A percentile compares a stretch with the other conserved stretches of the same genome.
These are phyloP conservation scores for Parnassius smintheus DNA, from an alignment of 2,888 invertebrate genomes.

Conservation along the genomic window DNA sequence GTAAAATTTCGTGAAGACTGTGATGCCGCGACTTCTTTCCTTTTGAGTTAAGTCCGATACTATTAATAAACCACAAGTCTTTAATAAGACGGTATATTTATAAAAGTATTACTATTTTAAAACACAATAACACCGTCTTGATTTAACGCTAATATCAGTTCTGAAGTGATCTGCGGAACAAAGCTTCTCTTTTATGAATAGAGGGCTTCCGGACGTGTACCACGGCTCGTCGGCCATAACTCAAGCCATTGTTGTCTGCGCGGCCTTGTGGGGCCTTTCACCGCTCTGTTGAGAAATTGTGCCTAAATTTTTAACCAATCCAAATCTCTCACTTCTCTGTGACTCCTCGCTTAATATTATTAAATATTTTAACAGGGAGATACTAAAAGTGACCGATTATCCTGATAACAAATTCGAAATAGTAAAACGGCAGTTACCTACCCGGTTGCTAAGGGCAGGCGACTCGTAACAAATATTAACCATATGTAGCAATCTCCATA, in stretches of 20 bases:
- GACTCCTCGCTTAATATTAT: not conserved
- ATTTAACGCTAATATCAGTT: constrained; percentile 18
- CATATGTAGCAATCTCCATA: too few species aligned
- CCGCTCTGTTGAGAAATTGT: constrained; percentile 26
- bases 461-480: too few species aligned
- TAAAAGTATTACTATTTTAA: not conserved
- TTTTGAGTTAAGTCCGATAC: too few species aligned
- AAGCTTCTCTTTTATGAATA: constrained; percentile 25
- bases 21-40: too few species aligned
- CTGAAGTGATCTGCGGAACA: constrained; percentile 21
- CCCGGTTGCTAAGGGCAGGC: too few species aligned
- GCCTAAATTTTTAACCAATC: constrained; percentile 21
- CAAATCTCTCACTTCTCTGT: not conserved
- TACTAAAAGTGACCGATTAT: too few species aligned
- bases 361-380: too few species aligned
- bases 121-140: constrained; percentile 14
- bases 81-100: not conserved
- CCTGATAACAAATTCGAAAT: too few species aligned
- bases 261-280: constrained; percentile 31
- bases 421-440: too few species aligned
- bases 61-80: too few species aligned
- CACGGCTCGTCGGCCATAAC: constrained; percentile 20
- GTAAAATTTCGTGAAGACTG: too few species aligned
- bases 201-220: constrained; percentile 22
- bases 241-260: constrained; percentile 26